Evolutionary conservation across 2,888 invertebrate genomes (phyloP), one percentile per base, ranked within the genome.

Genomic region (Tachina fera): DNA sequence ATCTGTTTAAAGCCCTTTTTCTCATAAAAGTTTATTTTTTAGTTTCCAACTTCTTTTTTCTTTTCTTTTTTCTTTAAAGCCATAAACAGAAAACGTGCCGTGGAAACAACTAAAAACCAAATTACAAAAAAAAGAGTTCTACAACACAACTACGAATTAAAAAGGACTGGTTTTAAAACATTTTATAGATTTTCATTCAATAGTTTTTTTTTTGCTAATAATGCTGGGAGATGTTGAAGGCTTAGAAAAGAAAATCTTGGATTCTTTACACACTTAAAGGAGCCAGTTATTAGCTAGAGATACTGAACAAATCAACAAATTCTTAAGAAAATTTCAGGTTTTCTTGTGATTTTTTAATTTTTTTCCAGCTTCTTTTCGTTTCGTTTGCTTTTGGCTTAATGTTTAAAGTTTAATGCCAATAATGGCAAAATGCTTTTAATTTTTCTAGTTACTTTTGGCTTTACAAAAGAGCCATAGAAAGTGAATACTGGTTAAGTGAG

Each of bases 321-420:
- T 87, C 81, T 87, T 84, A 75, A 78, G 81, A 87, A 84, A 84
- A 84, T 78, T 87, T 83, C 83, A 83, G 86, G 86, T 86, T 86
- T 86, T 81, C 77, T 81, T 78, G 81, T 10, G 81, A 75, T 22
- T 68, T 74, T 76, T 72, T 61, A 14, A 56, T 47, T 41, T 16
- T 19, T 22, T 43, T 16, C 11, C 31, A 4, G 0, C 4, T 68
- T 70, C 53, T 49, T 63, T 47, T 65, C 1, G 14, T 3, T 47
- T 45, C 5, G 3, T 49, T 67, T 14, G 49, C 10, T 65, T 65
- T 75, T 51, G 61, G 11, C 45, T 79, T 53, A 75, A 75, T 63
- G 63, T 19, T 63, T 31, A 56, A 70, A 79, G 45, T 82, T 56
- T 75, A 86, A 86, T 76, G 83, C 86, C 86, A 86, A 83, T 86